phyloP scores from a whole-genome alignment of 2,113 vertebrate genomes.

The Elephas maximus region DNA sequence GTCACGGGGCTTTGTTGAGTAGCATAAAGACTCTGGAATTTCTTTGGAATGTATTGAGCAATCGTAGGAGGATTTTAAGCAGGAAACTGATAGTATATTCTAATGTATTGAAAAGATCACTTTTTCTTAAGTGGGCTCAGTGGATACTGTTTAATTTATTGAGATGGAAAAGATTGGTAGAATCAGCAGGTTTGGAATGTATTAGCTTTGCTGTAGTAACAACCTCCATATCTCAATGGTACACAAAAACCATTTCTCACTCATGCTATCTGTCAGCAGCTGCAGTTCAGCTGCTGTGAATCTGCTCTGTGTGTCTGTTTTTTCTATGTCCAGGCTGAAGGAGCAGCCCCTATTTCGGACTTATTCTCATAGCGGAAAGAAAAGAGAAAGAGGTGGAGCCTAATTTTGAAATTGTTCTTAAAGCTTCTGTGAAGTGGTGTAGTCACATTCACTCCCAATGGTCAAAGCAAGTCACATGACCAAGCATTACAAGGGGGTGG shows the following conservation, averaged over 20 bases:
- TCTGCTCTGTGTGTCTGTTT: background rate
- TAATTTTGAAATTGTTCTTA: slow-evolving; percentile 3
- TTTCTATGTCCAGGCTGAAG: background rate
- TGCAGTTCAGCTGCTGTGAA: background rate
- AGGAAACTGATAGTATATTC: background rate
- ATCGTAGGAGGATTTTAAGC: background rate
- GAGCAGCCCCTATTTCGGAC: background rate
- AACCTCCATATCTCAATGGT: background rate
- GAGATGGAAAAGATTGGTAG: background rate
- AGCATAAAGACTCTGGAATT: background rate
- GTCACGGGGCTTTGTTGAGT: background rate
- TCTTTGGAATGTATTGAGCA: background rate
- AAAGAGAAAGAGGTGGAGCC: background rate
- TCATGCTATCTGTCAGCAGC: background rate
- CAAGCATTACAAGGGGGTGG: background rate
- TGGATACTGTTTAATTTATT: background rate
- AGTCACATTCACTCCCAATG: background rate
- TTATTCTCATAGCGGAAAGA: background rate
- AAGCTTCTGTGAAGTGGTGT: background rate
- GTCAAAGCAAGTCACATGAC: background rate
- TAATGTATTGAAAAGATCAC: background rate
- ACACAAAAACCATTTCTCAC: background rate
- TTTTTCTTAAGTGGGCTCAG: slow-evolving; percentile 7
- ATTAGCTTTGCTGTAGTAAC: background rate
- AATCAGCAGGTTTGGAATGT: background rate